A percentile compares a stretch with the other conserved stretches of the same genome.
Conservation (phyloP, 2,113 vertebrate species). For the Aix galericulata region DNA sequence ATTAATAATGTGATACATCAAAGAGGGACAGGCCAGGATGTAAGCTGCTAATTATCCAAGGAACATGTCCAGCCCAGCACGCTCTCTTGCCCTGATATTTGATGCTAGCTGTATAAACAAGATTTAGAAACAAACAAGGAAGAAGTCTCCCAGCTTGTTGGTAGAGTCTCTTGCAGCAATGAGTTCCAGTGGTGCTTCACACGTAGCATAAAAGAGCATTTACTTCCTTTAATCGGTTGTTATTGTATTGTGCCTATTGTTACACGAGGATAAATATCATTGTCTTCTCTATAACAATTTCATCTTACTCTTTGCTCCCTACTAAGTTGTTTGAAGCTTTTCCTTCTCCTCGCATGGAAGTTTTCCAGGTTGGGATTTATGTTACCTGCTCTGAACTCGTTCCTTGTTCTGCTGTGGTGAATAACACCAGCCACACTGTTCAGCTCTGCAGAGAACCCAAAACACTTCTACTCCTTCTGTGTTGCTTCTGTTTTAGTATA, state of each 20-base stretch:
- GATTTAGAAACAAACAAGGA: constrained; percentile 12
- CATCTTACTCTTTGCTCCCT: neutral
- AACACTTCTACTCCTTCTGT: neutral
- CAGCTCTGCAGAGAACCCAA: neutral
- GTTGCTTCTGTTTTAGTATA: neutral
- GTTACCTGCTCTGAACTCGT: neutral
- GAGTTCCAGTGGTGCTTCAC: neutral
- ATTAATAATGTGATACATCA: constrained; percentile 37
- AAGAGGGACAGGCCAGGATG: constrained; percentile 40
- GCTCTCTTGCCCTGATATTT: constrained; percentile 14
- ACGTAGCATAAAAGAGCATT: neutral
- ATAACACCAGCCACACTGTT: neutral
- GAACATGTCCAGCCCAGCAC: neutral
- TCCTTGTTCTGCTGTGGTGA: neutral
- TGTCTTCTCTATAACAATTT: neutral
- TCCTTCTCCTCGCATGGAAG: neutral
- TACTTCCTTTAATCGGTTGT: neutral
- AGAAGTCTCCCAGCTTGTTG: neutral
- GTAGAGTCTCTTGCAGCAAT: neutral
- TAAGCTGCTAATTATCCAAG: constrained; percentile 29
- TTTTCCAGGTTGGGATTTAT: constrained; percentile 4
- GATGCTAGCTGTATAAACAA: neutral
- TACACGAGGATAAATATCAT: neutral
- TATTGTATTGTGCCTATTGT: neutral
- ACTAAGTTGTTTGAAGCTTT: neutral